Conservation (phyloP, 2,888 invertebrate genomes). For the Seira ritae region DNA sequence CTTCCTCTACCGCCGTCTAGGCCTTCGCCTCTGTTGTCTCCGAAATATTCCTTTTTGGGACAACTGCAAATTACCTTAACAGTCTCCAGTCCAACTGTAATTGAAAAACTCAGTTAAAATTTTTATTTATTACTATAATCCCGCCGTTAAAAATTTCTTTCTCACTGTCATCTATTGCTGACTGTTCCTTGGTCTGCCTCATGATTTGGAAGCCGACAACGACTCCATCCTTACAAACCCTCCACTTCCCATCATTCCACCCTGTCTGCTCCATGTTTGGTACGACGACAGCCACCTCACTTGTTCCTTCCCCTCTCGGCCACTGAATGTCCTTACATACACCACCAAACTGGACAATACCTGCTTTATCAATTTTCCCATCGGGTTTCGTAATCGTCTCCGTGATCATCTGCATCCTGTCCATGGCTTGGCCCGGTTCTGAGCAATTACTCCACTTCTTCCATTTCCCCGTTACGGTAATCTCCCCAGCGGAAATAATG, state of each 20-base stretch:
- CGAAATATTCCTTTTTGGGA: not conserved
- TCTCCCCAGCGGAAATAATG: not conserved
- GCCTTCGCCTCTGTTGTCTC: not conserved
- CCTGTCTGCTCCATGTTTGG: not conserved
- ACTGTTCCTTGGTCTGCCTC: not conserved
- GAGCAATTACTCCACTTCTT: conserved; percentile 21
- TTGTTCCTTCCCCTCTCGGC: not conserved
- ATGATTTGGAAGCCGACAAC: conserved; percentile 24
- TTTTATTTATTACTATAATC: no score
- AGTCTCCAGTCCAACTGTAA: not conserved
- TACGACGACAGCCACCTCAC: not conserved
- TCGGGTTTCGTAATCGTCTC: not conserved
- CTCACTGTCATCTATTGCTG: not conserved
- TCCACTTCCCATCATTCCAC: not conserved
- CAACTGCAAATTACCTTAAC: conserved; percentile 28
- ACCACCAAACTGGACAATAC: conserved; percentile 17
- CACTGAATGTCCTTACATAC: not conserved
- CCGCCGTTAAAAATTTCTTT: no score
- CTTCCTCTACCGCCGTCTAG: not conserved
- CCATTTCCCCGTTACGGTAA: conserved; percentile 11
- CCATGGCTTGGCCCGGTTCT: not conserved
- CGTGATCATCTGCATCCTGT: not conserved
- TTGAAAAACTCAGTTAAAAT: no score
- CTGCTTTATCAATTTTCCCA: not conserved
- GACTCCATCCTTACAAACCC: not conserved